phyloP scores from a whole-genome alignment of 2,797 vertebrate genomes.

The Coilia nasus region DNA sequence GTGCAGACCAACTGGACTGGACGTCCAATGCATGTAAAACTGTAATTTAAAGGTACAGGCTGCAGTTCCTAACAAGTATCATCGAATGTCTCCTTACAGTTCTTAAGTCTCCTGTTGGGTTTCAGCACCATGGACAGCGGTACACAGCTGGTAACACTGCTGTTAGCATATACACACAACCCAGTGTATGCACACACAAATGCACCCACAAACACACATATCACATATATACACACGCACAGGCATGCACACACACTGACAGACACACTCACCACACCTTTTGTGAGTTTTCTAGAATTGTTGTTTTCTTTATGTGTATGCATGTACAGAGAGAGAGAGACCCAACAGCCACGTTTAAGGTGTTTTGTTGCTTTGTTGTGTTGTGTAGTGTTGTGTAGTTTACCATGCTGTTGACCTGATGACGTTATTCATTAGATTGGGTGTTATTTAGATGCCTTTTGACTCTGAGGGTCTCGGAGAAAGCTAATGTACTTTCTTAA shows the following conservation, averaged over 20 bases:
- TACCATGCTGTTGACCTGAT: not conserved
- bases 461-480: not conserved
- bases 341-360: not conserved
- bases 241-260: not conserved
- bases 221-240: not conserved
- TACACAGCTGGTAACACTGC: not conserved
- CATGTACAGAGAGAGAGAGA: too few relatives aligned
- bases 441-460: not conserved
- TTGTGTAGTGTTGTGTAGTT: not conserved
- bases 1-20: too few relatives aligned
- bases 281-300: not conserved
- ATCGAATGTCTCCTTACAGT: too few relatives aligned
- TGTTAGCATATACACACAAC: not conserved
- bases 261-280: not conserved
- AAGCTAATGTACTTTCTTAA: conserved; percentile 8
- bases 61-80: too few relatives aligned
- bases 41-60: too few relatives aligned
- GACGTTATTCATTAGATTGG: conserved; percentile 2
- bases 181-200: not conserved
- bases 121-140: conserved; percentile 8
- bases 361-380: not conserved
- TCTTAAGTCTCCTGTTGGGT: too few relatives aligned
- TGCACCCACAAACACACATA: not conserved
- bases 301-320: not conserved
- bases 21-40: too few relatives aligned